Evolutionary conservation across 2,888 invertebrate genomes (phyloP).

Genomic region (Chrysolina americana): DNA sequence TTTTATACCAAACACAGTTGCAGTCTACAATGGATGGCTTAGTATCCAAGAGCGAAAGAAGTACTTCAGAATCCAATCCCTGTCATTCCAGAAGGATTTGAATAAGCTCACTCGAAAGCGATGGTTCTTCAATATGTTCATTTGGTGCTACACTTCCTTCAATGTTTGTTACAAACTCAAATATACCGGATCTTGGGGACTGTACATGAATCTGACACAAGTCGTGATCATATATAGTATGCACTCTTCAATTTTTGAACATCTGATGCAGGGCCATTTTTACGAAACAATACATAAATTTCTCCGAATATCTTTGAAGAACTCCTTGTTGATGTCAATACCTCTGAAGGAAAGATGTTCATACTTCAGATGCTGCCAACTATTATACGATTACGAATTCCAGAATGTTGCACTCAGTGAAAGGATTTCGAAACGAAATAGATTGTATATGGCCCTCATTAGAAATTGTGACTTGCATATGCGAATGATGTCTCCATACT

Average conservation of each 20-base stretch:
- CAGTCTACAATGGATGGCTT: no score
- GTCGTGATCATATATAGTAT: no score
- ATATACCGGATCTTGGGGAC: no score
- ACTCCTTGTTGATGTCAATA: neutral
- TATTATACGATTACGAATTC: neutral
- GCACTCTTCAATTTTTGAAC: neutral
- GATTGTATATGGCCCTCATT: neutral
- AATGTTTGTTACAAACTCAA: no score
- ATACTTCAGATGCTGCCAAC: neutral
- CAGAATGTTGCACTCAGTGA: neutral
- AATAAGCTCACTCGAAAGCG: no score
- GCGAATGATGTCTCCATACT: neutral
- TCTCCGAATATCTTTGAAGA: neutral
- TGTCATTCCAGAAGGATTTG: no score
- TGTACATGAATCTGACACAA: no score
- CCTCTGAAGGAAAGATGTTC: neutral
- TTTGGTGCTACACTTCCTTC: no score
- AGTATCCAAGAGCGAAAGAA: no score
- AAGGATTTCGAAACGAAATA: neutral
- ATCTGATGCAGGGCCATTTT: neutral
- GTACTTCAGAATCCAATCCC: no score
- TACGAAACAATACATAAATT: neutral
- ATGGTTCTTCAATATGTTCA: no score
- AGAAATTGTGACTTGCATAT: neutral
- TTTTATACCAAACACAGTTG: no score